These are phyloP conservation scores for Folsomia candida DNA, from an alignment of 2,888 invertebrate genomes.

Conservation along the genomic window DNA sequence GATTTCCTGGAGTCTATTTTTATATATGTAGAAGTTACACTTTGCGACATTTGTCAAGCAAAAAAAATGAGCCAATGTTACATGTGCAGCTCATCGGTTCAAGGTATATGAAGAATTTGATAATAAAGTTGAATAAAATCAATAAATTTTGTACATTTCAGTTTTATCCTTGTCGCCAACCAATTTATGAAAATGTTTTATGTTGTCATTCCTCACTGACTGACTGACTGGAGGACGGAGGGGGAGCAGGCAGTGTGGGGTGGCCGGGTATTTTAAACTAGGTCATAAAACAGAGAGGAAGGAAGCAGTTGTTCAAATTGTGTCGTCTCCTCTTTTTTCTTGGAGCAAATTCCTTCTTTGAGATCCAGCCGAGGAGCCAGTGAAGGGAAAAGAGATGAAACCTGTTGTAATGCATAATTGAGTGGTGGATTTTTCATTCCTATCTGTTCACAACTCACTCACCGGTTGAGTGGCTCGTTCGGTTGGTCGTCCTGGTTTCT, in stretches of 20 bases:
- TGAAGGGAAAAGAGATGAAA: conserved; percentile 17
- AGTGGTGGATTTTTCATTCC: conserved; percentile 4
- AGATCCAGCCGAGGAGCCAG: background rate
- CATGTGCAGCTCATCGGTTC: background rate
- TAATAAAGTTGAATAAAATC: background rate
- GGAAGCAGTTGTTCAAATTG: background rate
- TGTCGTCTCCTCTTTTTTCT: background rate
- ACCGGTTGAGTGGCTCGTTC: background rate
- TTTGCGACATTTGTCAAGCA: too few species aligned
- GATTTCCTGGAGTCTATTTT: too few species aligned
- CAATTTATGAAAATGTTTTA: background rate
- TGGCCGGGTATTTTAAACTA: background rate
- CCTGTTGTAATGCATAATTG: conserved; percentile 41
- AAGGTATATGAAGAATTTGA: background rate
- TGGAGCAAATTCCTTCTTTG: background rate
- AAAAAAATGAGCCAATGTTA: too few species aligned
- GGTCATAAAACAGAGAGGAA: background rate
- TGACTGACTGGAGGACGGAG: too few species aligned
- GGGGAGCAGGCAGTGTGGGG: too few species aligned
- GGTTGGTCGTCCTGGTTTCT: too few species aligned
- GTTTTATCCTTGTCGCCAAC: background rate
- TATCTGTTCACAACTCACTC: background rate
- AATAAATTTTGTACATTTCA: background rate
- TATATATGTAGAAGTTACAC: too few species aligned
- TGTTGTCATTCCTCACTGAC: background rate